A percentile compares a stretch with the other conserved stretches of the same genome.
phyloP scores from a whole-genome alignment of 2,797 vertebrate species.

The Cryptoprocta ferox region DNA sequence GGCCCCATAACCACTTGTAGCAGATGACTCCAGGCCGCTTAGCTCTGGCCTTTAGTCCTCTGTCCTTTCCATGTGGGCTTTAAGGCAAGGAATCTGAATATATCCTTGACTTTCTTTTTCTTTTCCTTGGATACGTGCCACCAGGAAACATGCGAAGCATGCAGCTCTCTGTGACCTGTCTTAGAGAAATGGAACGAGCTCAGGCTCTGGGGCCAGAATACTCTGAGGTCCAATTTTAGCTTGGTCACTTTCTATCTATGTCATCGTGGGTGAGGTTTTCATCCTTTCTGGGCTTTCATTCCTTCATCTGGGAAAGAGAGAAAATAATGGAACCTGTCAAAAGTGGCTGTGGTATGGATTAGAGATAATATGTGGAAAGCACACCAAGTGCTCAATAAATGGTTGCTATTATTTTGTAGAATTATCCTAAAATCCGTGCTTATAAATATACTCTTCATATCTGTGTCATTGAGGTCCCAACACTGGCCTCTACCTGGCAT shows the following conservation, averaged over 20 bases:
- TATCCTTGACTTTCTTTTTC: background rate
- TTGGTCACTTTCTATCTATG: background rate
- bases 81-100: background rate
- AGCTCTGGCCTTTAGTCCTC: background rate
- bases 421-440: background rate
- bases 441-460: background rate
- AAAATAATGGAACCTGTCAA: background rate
- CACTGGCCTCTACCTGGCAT: background rate
- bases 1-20: background rate
- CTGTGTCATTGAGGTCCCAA: background rate
- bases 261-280: background rate
- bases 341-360: background rate
- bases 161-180: background rate
- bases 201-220: background rate
- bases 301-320: background rate
- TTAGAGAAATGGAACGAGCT: background rate
- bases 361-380: background rate
- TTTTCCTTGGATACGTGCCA: background rate
- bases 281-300: background rate
- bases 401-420: background rate
- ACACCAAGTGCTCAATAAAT: background rate
- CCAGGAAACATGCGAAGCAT: background rate
- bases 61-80: background rate
- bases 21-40: background rate
- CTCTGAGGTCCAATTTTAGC: background rate